Evolutionary conservation across 2,888 invertebrate genomes (phyloP).

Genomic region (Cyrtodaria siliqua): DNA sequence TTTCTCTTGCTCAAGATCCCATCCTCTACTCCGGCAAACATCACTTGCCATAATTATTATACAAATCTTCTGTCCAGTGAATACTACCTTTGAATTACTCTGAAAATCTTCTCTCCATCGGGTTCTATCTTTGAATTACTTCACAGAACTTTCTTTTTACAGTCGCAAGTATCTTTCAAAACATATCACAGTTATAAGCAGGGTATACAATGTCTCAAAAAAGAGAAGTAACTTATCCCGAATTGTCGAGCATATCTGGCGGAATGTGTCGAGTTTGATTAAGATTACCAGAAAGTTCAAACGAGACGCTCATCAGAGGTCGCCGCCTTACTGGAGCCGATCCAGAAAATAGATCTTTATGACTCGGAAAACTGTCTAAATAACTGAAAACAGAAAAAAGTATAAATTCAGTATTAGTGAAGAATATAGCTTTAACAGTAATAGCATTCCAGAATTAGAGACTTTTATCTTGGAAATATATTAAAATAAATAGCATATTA

Average conservation of each 20-base stretch:
- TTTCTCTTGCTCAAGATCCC: too few relatives aligned
- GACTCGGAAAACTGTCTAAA: constrained; percentile 6
- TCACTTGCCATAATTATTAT: too few relatives aligned
- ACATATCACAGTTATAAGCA: too few relatives aligned
- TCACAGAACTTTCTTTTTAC: background rate
- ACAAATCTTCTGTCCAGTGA: too few relatives aligned
- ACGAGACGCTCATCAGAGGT: constrained; percentile 70
- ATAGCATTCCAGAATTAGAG: too few relatives aligned
- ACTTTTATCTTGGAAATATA: background rate
- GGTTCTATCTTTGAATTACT: too few relatives aligned
- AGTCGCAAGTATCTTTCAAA: too few relatives aligned
- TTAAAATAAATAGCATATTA: too few relatives aligned
- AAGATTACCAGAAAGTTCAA: constrained; percentile 71
- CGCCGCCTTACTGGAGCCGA: constrained; percentile 70
- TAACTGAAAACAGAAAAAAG: constrained; percentile 12
- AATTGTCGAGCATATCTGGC: constrained; percentile 42
- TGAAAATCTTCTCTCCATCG: background rate
- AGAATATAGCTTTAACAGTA: too few relatives aligned
- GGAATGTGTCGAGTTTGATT: constrained; percentile 69
- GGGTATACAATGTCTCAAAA: background rate
- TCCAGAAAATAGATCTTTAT: constrained; percentile 19
- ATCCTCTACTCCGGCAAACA: too few relatives aligned
- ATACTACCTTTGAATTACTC: background rate
- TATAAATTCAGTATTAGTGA: too few relatives aligned
- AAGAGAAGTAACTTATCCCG: constrained; percentile 1